Base-by-base conservation (phyloP, 2,888 invertebrate species). In the Tinea trinotella region DNA sequence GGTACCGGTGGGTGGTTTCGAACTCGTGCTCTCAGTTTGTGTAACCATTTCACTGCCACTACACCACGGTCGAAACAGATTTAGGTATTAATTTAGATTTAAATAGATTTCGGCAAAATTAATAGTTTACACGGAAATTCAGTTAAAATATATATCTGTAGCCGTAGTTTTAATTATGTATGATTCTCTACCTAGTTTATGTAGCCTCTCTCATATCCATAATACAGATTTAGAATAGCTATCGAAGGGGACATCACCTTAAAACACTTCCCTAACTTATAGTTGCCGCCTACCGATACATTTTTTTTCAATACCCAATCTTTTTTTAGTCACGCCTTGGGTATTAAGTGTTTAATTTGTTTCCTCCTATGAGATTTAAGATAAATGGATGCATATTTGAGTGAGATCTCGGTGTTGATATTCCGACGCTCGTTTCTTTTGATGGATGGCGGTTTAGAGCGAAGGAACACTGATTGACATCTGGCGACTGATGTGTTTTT, bases 291-390 rank as follows among this genome's bases (percentile, higher is more conserved):
- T 44, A 35, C 22, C 36, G 24, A 36, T 54, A 30, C 24, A 3
- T 18, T 13, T 55, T 53, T 55, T 54, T 57, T 50, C 52, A 40
- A 49, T 40, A 46, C 53, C 52, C 3, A 20, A 18, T 54, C 54
- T 54, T 79, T 74, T 81, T 83, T 82, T 74, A 77, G 81, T 78
- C 77, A 80, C 84, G 82, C 79, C 79, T 76, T 70, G 66, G 74
- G 76, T 75, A 78, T 83, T 83, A 79, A 82, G 76, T 81, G 75
- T 77, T 85, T 83, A 85, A 85, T 85, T 84, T 82, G 83, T 83
- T 73, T 74, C 74, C 68, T 70, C 64, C 67, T 68, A 74, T 70
- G 70, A 24, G 65, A 61, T 59, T 57, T 57, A 69, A 78, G 77
- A 79, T 77, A 66, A 71, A 82, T 77, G 66, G 70, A 24, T 12